Evolutionary conservation across 2,888 invertebrate genomes (phyloP), one percentile per base, ranked within the genome.

Genomic region (Cataglyphis livida): DNA sequence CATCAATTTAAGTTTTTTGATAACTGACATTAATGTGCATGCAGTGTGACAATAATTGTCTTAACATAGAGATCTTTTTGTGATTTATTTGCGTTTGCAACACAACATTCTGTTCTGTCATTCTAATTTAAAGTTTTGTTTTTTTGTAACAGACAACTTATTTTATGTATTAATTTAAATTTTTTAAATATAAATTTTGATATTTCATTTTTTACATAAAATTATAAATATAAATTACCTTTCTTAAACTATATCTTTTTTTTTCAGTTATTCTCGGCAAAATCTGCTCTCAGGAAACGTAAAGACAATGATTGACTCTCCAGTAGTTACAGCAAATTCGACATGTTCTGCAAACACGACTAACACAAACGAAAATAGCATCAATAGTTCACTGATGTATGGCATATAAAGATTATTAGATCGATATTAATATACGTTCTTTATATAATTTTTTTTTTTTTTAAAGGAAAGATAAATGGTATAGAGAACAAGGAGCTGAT

Each of bases 231-330:
- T 41, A 41, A 3, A 10, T 41, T 25, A 18, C 12, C 15, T 35
- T n/a, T 21, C 12, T 74, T 32, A 78, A 71, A 71, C 38, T 35
- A 64, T 66, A 6, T 62, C 21, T 41, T 3, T 51, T 75, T 62
- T 48, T 95, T 96, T 81, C 95, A 98, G 98, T 94, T 98, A 98
- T 94, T 98, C 98, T 54, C 96, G 98, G 75, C 98, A 98, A 95
- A 98, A 98, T 95, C 96, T 98, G 83, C 96, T 98, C 65, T 98
- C 97, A 59, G 96, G 96, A 78, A 96, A 95, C 92, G 96, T 96
- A 92, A 98, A 98, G 95, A 97, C 97, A 44, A 75, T 89, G 35
- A 89, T 89, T 9, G 93, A 93, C 32, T 66, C 88, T 41, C 85
- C 88, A 44, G 90, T 88, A 66, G 74, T 91, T 61, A 82, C 90